phyloP scores from a whole-genome alignment of 2,797 vertebrate species.

The Tenualosa ilisha region DNA sequence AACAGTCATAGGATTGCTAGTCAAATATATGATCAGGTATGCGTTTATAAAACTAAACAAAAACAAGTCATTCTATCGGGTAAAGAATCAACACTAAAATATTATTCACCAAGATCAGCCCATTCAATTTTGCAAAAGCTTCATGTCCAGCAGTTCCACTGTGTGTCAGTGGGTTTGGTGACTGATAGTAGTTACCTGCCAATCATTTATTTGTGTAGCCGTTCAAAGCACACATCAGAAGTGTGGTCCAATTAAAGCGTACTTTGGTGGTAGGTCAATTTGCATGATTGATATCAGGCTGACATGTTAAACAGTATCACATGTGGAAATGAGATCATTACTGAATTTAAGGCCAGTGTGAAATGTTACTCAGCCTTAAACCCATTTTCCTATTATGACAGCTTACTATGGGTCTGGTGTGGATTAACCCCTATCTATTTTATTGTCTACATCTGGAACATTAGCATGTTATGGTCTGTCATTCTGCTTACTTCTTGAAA shows the following conservation, averaged over 20 bases:
- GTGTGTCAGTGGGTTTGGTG: neutral
- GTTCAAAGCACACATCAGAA: neutral
- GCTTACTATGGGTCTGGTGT: neutral
- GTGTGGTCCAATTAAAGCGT: no score
- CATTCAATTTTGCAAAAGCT: no score
- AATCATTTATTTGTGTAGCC: neutral
- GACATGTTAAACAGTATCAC: neutral
- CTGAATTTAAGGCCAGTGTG: neutral
- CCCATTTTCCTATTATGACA: neutral
- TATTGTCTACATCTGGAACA: neutral
- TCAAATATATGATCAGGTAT: neutral
- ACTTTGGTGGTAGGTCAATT: neutral
- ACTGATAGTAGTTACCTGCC: no score
- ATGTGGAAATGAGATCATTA: neutral
- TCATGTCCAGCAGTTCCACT: neutral
- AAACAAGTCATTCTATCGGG: no score
- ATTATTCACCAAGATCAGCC: neutral
- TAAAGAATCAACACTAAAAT: neutral
- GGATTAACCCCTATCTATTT: neutral
- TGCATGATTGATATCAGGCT: neutral
- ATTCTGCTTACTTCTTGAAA: constrained; percentile 64
- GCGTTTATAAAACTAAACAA: neutral
- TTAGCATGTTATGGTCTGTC: neutral
- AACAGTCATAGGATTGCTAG: neutral
- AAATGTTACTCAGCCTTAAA: neutral